Conservation (phyloP, 2,113 vertebrate species). For the Macaca mulatta region DNA sequence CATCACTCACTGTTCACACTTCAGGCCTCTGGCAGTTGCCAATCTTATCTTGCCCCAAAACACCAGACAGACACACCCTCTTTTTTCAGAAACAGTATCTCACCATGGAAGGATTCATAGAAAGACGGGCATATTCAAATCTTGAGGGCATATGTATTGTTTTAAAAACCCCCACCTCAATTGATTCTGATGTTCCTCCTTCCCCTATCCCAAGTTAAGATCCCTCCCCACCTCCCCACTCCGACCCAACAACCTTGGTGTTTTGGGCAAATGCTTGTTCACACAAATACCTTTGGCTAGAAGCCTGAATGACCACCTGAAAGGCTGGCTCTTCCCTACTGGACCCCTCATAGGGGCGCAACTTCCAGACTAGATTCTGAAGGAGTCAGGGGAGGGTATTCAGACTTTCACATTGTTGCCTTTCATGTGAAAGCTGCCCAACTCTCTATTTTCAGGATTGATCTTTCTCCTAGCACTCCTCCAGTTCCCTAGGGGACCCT, state of each 20-base stretch:
- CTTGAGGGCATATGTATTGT: not conserved
- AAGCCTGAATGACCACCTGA: not conserved
- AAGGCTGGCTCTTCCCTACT: not conserved
- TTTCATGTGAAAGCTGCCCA: not conserved
- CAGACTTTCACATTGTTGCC: not conserved
- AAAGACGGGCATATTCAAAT: not conserved
- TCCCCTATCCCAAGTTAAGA: not conserved
- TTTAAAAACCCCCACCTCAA: not conserved
- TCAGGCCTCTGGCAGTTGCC: not conserved
- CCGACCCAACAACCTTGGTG: not conserved
- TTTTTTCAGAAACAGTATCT: not conserved
- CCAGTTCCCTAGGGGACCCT: not conserved
- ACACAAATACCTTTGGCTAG: not conserved
- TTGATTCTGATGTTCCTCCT: not conserved
- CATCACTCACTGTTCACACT: not conserved
- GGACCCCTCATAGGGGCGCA: fast-evolving
- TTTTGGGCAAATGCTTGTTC: not conserved
- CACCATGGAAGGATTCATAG: not conserved
- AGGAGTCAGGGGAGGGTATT: not conserved
- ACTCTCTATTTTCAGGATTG: not conserved
- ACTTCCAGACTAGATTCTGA: not conserved
- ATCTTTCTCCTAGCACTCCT: not conserved
- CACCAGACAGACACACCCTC: not conserved
- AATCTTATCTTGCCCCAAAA: too few relatives aligned
- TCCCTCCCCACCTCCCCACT: not conserved